These are phyloP conservation scores for Scytalopus superciliaris DNA, from an alignment of 2,113 vertebrate species.

Conservation along the genomic window DNA sequence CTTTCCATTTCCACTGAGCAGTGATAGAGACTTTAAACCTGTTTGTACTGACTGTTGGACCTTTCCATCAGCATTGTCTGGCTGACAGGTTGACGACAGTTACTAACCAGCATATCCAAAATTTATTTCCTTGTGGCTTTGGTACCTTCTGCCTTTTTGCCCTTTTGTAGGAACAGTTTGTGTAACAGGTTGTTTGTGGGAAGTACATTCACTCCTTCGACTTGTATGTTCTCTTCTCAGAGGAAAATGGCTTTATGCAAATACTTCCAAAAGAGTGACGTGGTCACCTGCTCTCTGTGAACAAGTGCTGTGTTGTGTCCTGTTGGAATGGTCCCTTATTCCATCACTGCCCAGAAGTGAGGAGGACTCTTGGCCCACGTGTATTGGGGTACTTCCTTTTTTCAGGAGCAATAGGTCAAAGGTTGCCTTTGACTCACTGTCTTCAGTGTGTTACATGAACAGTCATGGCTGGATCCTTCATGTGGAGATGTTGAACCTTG, in stretches of 20 bases:
- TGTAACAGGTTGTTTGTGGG: not conserved
- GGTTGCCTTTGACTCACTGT: not conserved
- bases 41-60: not conserved
- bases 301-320: not conserved
- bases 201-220: not conserved
- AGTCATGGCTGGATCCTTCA: rapidly evolving
- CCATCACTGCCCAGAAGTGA: rapidly evolving
- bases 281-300: not conserved
- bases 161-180: not conserved
- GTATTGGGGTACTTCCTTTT: rapidly evolving
- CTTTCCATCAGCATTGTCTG: not conserved
- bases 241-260: not conserved
- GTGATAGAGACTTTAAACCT: not conserved
- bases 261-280: not conserved
- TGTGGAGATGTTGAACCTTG: not conserved
- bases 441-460: not conserved
- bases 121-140: not conserved
- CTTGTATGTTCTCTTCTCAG: not conserved
- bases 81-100: not conserved
- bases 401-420: not conserved
- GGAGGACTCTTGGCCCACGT: not conserved
- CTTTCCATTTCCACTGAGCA: not conserved
- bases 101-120: not conserved
- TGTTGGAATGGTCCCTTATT: not conserved
- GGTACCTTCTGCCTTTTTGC: not conserved